phyloP scores from a whole-genome alignment of 2,888 invertebrate genomes.

The Scaptomyza caliginosa region DNA sequence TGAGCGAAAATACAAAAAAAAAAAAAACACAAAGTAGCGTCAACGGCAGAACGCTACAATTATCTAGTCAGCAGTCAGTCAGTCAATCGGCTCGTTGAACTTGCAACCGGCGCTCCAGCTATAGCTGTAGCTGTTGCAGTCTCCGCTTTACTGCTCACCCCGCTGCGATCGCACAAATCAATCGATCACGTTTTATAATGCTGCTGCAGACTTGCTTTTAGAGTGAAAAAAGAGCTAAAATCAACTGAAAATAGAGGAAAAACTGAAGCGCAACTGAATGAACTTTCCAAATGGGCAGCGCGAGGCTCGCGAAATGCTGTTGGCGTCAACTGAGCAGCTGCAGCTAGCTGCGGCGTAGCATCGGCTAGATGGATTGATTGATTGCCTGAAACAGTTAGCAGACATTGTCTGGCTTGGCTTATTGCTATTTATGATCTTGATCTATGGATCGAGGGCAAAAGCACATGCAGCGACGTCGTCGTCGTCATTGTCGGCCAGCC shows the following conservation, averaged over 20 bases:
- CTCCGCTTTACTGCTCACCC: conserved; percentile 25
- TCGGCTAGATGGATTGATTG: conserved; percentile 79
- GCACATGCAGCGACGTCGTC: conserved; percentile 71
- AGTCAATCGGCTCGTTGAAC: conserved; percentile 81
- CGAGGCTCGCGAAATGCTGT: conserved; percentile 60
- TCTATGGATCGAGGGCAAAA: conserved; percentile 83
- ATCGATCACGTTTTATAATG: conserved; percentile 82
- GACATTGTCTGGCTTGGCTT: conserved; percentile 77
- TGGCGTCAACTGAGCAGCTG: conserved; percentile 48
- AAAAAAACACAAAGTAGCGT: conserved; percentile 41
- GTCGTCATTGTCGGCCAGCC: conserved; percentile 48
- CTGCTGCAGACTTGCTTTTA: conserved; percentile 35
- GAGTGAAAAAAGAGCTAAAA: conserved; percentile 18
- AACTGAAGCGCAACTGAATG: conserved; percentile 70
- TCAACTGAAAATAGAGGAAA: conserved; percentile 34
- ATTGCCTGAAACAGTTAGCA: conserved; percentile 83
- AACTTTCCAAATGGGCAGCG: conserved; percentile 75
- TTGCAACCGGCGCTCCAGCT: conserved; percentile 66
- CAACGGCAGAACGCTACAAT: conserved; percentile 79
- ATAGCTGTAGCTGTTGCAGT: conserved; percentile 20
- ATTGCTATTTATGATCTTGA: conserved; percentile 83
- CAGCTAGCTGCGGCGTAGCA: conserved; percentile 41
- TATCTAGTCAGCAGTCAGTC: conserved; percentile 82
- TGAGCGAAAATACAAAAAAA: conserved; percentile 24
- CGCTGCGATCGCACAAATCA: conserved; percentile 81